Base-by-base conservation (phyloP, 2,797 vertebrate species). In the Chiroxiphia lanceolata region DNA sequence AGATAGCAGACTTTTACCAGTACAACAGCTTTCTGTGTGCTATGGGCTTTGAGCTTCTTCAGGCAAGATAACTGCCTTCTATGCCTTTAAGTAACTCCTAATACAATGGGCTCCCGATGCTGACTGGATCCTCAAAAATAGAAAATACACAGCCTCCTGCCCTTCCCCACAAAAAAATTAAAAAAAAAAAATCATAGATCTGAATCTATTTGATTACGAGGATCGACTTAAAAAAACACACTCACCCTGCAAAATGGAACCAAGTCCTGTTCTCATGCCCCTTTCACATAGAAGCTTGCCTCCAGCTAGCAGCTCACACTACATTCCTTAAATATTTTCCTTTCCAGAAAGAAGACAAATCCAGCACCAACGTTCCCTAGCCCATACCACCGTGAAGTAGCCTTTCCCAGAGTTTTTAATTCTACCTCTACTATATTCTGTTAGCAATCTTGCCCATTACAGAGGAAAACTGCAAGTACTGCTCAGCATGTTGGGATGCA, bases 311-410 rank as follows among this genome's bases (percentile, higher is more conserved):
- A 75, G 64, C 34, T 83, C 70, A 94, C 83, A 70, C 4, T 21
- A 78, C 79, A 88, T 81, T 91, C 79, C 71, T 92, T 68, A 85
- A 89, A 64, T 92, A 83, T 71, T 93, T 95, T 92, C 69, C 84
- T 89, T 83, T 85, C 68, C 65, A 81, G 90, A 95, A 87, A 87
- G 56, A 75, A 63, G 69, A 87, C 36, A 89, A 31, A 50, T 85
- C 54, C 54, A 65, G 65, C 48, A 70, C 60, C 57, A 78, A 47
- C 72, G 84, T 87, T 57, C 23, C 31, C 47, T 75, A 71, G 71
- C 42, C 40, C 26, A 36, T 25, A 53, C 27, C 25, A 53, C 1
- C 42, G 65, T 33, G 20, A 83, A 92, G 13, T 21, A 68, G 61
- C 69, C 64, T 75, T 94, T 92, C 23, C 26, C 48, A 84, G 29